Evolutionary conservation across 1,140 invertebrate genomes (phyloP).

Genomic region (Bombus polaris): DNA sequence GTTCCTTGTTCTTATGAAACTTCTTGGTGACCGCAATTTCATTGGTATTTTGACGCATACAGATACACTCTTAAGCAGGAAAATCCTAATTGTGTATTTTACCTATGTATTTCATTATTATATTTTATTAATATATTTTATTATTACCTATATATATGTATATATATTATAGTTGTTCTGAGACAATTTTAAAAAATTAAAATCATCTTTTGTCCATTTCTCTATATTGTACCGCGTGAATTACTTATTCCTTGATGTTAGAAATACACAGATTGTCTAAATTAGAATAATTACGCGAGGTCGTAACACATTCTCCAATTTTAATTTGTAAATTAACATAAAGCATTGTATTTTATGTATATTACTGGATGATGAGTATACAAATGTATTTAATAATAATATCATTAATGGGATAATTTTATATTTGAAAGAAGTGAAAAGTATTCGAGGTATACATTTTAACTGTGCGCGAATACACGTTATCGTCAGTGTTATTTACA

Average conservation of each 20-base stretch:
- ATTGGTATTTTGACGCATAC: slow-evolving; percentile 10
- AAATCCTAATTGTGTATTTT: background rate
- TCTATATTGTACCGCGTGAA: background rate
- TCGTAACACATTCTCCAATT: background rate
- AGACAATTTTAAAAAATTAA: background rate
- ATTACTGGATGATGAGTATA: background rate
- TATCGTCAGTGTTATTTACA: background rate
- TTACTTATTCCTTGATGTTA: background rate
- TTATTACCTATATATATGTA: background rate
- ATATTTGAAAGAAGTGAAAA: background rate
- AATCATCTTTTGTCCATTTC: background rate
- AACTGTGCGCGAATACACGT: background rate
- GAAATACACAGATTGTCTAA: background rate
- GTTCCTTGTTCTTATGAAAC: slow-evolving; percentile 22
- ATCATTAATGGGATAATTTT: background rate
- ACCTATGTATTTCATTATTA: background rate
- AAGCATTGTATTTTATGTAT: background rate
- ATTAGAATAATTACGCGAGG: background rate
- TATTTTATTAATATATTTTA: too few relatives aligned
- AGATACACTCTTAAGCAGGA: background rate
- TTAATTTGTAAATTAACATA: background rate
- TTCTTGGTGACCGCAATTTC: slow-evolving; percentile 21
- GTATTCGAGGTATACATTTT: background rate
- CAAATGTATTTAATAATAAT: background rate
- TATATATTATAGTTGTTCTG: too few relatives aligned